Evolutionary conservation across 2,888 invertebrate genomes (phyloP), one percentile per base, ranked within the genome.

Genomic region (Blastobasis lacticolella): DNA sequence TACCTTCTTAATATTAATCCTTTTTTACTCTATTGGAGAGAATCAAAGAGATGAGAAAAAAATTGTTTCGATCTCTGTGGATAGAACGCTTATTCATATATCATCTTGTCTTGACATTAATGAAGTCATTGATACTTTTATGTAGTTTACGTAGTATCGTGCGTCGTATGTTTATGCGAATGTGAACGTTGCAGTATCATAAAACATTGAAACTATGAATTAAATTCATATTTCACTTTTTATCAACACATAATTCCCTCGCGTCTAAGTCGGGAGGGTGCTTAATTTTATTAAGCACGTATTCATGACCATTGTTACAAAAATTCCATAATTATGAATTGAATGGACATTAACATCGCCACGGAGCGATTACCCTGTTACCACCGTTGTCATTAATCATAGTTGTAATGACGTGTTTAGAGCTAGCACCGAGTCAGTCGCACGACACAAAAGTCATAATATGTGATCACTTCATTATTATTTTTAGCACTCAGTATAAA

Each of bases 361-460:
- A 78, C 80, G 75, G 78, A 71, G 50, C 55, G 64, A 60, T 61
- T 73, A 76, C 79, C 78, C 65, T 63, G 73, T 55, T 60, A 59
- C 58, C 60, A 59, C 62, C 56, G 60, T 66, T 66, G 59, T 54
- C 78, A 81, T 81, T 79, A 76, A 81, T 81, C 81, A 81, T 73
- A 56, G 58, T 59, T 58, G 61, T 78, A 78, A 79, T 75, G 73
- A 76, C 69, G 70, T 72, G 69, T 67, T 74, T 64, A 60, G 64
- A 67, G 62, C 58, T 63, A 48, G 54, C 53, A 53, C 58, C 55
- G 54, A 57, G 49, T 55, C 49, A 54, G 53, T 55, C 53, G 51
- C 55, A 49, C 50, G 53, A 55, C 54, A 58, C 53, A 45, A 49
- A 53, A 53, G 52, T 10, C 23, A 40, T 46, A 10, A 8, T n/a